Evolutionary conservation across 64 coral and sea anemone species (phyloP).

Genomic region (Pocillopora verrucosa): DNA sequence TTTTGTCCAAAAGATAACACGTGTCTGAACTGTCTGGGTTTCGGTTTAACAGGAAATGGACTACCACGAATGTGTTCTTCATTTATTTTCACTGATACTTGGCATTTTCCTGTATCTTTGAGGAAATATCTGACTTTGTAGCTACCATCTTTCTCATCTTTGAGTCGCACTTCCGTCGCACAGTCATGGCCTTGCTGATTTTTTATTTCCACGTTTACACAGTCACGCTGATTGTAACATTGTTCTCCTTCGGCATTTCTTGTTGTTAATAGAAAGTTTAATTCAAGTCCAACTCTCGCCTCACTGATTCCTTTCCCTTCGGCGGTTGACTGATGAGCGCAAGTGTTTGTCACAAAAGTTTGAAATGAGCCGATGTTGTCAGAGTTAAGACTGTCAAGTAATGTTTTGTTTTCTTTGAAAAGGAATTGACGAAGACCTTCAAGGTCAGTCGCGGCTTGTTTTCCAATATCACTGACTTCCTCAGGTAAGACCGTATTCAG

Average conservation of each 20-base stretch:
- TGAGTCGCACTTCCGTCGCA: not conserved
- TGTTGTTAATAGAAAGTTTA: not conserved
- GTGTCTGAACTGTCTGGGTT: slow-evolving; percentile 37
- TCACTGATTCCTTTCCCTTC: not conserved
- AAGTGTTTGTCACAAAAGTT: not conserved
- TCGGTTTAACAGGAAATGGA: slow-evolving; percentile 29
- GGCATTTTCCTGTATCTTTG: slow-evolving; percentile 41
- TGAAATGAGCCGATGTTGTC: not conserved
- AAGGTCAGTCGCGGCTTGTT: not conserved
- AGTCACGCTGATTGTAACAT: not conserved
- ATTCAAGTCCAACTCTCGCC: not conserved
- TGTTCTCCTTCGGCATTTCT: not conserved
- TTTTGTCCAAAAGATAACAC: slow-evolving; percentile 49
- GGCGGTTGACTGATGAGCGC: not conserved
- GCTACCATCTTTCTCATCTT: not conserved
- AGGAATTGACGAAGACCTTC: not conserved
- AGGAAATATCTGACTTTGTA: not conserved
- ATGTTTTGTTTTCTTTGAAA: not conserved
- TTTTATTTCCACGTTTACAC: not conserved
- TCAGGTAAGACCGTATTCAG: not conserved
- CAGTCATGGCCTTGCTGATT: not conserved
- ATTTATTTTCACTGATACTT: slow-evolving; percentile 27
- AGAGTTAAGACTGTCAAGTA: not conserved
- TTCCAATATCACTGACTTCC: not conserved
- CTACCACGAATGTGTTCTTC: slow-evolving; percentile 42